phyloP scores from a whole-genome alignment of 2,797 vertebrate species.

The Mus spretus region DNA sequence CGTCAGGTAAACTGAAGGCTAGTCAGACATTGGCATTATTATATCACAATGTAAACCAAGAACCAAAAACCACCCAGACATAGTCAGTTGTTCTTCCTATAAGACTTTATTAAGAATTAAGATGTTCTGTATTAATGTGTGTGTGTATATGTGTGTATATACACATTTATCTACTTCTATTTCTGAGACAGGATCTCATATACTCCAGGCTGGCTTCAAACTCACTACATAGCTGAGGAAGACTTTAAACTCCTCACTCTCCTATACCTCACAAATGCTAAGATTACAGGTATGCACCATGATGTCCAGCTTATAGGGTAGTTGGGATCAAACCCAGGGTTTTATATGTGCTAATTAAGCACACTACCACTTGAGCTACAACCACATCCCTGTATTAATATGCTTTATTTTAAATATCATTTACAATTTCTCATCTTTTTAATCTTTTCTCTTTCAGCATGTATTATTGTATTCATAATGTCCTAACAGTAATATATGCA shows the following conservation, averaged over 20 bases:
- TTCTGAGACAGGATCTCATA: neutral
- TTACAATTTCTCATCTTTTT: constrained; percentile 42
- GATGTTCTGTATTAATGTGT: neutral
- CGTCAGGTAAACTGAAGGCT: constrained; percentile 32
- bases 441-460: constrained; percentile 42
- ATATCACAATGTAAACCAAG: constrained; percentile 13
- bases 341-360: neutral
- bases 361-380: neutral
- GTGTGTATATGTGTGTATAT: too few species aligned
- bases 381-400: neutral
- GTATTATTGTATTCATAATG: constrained; percentile 19
- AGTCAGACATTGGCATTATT: constrained; percentile 5
- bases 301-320: neutral
- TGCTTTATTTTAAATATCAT: constrained; percentile 8
- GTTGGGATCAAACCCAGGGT: neutral
- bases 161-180: neutral
- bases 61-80: neutral
- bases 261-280: neutral
- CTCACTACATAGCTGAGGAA: neutral
- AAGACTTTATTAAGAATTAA: constrained; percentile 32
- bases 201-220: neutral
- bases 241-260: neutral
- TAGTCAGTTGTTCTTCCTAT: constrained; percentile 10
- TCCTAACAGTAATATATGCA: constrained; percentile 2
- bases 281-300: neutral